Evolutionary conservation across 1,140 invertebrate genomes (phyloP), one percentile per base, ranked within the genome.

Genomic region (Penaeus japonicus): DNA sequence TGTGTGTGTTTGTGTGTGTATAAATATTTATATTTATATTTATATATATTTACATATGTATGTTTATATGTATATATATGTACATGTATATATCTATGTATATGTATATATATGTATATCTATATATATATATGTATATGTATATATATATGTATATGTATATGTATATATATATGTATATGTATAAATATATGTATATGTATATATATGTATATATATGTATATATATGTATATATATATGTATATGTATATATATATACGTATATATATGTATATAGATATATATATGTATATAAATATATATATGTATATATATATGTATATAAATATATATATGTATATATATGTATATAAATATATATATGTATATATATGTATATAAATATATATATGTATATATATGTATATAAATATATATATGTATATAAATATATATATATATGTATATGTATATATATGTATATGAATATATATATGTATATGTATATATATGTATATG

Each of bases 191-290:
- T 65, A 65, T 77, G 30, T 77, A 39, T 77, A 39, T 77, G 30
- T 77, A 39, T 77, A 27, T 30, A 30, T 77, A 39, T 77, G 30
- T 77, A 39, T 77, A 30, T 77, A 27, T 77, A 77, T 77, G 35
- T 77, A 77, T 77, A 77, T 77, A 77, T 77, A 77, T 77, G 35
- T 77, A 77, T 77, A 77, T 77, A 77, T 77, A 77, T 77, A 77
- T 77, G 35, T 77, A 77, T 5, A 10, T 77, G 15, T 20, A 10
- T 4, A 27, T 24, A 77, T 24, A 77, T 77, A 77, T 77, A 24
- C 3, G 73, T 77, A 30, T 30, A 77, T 77, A 24, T 77, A 22
- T 81, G 54, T 32, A 53, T 32, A 54, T 54, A 81, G 35, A 59
- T 59, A 59, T 59, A 59, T 59, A 59, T 59, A 59, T 59, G 57